Percentiles rank a stretch among this genome's conserved stretches.
Evolutionary conservation across 2,113 vertebrate genomes (phyloP).

Genomic region (Sula dactylatra): DNA sequence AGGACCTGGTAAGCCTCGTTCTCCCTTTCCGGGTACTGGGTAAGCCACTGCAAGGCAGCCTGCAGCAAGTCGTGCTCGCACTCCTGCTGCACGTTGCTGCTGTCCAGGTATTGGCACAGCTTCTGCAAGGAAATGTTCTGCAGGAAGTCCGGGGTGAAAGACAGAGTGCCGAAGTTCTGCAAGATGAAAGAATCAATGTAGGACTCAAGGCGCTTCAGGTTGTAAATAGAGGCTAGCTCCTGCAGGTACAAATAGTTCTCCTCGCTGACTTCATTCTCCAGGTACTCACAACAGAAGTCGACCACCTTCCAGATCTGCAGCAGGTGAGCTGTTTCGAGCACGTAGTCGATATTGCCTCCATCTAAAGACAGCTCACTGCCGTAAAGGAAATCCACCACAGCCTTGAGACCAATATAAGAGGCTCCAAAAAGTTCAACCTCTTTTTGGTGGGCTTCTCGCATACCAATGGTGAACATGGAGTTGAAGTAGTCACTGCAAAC

Average conservation of each 20-base stretch:
- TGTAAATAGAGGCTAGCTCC: constrained; percentile 90
- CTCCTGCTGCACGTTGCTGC: constrained; percentile 83
- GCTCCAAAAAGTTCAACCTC: constrained; percentile 90
- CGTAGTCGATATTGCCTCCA: constrained; percentile 86
- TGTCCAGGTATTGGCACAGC: constrained; percentile 84
- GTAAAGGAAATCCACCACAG: constrained; percentile 92
- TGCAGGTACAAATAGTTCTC: constrained; percentile 95
- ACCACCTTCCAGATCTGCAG: constrained; percentile 93
- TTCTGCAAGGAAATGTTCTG: constrained; percentile 84
- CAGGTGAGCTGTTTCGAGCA: constrained; percentile 90
- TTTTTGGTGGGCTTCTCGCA: constrained; percentile 89
- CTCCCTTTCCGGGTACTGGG: constrained; percentile 80
- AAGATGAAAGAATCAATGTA: constrained; percentile 91
- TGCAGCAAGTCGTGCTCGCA: constrained; percentile 87
- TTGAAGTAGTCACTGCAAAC: constrained; percentile 95
- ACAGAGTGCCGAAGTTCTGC: constrained; percentile 82
- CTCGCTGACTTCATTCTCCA: constrained; percentile 89
- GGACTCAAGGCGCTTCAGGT: constrained; percentile 85
- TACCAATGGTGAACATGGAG: constrained; percentile 94
- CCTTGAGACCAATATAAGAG: constrained; percentile 86
- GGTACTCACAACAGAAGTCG: constrained; percentile 94
- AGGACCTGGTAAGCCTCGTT: constrained; percentile 80
- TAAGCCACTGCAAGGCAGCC: constrained; percentile 88
- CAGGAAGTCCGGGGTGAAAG: constrained; percentile 85
- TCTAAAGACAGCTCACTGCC: constrained; percentile 87